phyloP scores from a whole-genome alignment of 2,888 invertebrate species.

The Phymatocera aterrima region DNA sequence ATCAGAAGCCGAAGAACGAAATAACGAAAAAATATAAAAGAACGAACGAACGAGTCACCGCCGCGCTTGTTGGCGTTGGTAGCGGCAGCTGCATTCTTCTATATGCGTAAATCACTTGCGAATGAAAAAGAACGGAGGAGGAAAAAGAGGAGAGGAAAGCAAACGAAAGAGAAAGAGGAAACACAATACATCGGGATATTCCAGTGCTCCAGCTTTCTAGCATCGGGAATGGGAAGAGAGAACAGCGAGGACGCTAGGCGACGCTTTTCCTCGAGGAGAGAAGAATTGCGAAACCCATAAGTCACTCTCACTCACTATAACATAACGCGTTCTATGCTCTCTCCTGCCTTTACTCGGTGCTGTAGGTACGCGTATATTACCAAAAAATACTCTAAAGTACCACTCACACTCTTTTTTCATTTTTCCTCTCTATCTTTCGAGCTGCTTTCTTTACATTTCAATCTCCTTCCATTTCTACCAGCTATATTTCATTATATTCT shows the following conservation, averaged over 20 bases:
- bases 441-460: too few relatives aligned
- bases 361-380: constrained; percentile 62
- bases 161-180: constrained; percentile 62
- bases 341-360: too few relatives aligned
- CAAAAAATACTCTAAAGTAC: constrained; percentile 73
- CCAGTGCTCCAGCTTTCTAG: constrained; percentile 52
- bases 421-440: too few relatives aligned
- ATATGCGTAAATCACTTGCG: constrained; percentile 29
- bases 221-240: constrained; percentile 22
- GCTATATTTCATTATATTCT: too few relatives aligned
- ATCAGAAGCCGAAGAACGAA: too few relatives aligned
- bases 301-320: constrained; percentile 67
- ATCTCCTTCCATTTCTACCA: too few relatives aligned
- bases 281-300: constrained; percentile 68
- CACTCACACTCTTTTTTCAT: too few relatives aligned
- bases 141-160: constrained; percentile 57
- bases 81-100: too few relatives aligned
- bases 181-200: constrained; percentile 67
- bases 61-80: too few relatives aligned
- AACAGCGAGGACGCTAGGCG: constrained; percentile 14
- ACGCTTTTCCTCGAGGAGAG: constrained; percentile 44
- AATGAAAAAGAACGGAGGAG: constrained; percentile 58
- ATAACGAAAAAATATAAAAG: too few relatives aligned
- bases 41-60: too few relatives aligned
- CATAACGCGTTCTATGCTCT: not conserved